These are phyloP conservation scores for Drosophila triauraria DNA, from an alignment of 1,140 invertebrate genomes.

Conservation along the genomic window DNA sequence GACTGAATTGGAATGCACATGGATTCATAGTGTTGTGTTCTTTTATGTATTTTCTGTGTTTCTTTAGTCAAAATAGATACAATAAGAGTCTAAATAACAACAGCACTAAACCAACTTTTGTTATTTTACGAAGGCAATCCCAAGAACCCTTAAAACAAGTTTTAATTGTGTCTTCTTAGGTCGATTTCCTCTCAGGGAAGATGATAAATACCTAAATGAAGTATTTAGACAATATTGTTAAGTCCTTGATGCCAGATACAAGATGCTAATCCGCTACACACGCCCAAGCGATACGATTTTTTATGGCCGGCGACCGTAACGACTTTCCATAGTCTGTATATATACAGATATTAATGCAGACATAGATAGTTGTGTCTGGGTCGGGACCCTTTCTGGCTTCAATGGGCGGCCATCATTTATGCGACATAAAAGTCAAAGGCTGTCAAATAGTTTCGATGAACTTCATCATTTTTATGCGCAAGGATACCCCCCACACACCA, in stretches of 20 bases:
- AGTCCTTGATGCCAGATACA: constrained; percentile 31
- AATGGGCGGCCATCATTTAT: constrained; percentile 60
- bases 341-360: neutral
- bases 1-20: neutral
- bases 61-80: neutral
- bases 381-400: constrained; percentile 40
- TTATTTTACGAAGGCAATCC: neutral
- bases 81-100: neutral
- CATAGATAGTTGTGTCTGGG: constrained; percentile 19
- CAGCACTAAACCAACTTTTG: neutral
- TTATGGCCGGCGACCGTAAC: constrained; percentile 47
- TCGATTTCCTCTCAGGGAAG: neutral
- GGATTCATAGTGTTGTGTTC: neutral
- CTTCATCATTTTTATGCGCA: constrained; percentile 70
- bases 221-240: constrained; percentile 37
- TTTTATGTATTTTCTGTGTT: too few species aligned
- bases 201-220: constrained; percentile 7
- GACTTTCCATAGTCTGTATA: constrained; percentile 19
- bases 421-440: constrained; percentile 66
- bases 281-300: constrained; percentile 28
- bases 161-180: constrained; percentile 3
- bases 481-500: neutral
- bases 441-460: constrained; percentile 80
- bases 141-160: neutral
- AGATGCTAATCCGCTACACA: constrained; percentile 55